Conservation (phyloP, 2,797 vertebrate genomes). For the Phrynocephalus guinanensis region DNA sequence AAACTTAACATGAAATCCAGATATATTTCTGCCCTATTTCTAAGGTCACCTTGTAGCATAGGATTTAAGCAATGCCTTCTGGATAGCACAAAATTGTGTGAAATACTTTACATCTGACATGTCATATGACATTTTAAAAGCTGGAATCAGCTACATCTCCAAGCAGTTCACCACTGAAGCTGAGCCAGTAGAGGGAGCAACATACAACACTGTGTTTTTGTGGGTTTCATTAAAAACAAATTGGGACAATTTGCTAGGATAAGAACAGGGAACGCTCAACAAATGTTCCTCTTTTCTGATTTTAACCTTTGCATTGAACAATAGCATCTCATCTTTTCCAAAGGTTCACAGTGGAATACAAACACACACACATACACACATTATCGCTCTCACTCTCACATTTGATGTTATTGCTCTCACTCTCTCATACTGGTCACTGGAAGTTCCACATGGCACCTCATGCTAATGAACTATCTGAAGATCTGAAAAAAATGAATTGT, state of each 20-base stretch:
- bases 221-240: conserved; percentile 18
- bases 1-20: background rate
- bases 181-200: conserved; percentile 70
- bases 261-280: background rate
- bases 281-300: background rate
- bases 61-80: background rate
- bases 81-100: background rate
- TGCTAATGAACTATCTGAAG: too few species aligned
- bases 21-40: background rate
- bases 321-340: background rate
- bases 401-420: too few species aligned
- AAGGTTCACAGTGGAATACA: background rate
- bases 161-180: conserved; percentile 25
- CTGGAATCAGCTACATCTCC: background rate
- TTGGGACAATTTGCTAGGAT: conserved; percentile 17
- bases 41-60: background rate
- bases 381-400: too few species aligned
- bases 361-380: too few species aligned
- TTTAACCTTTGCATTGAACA: background rate
- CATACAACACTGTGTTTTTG: conserved; percentile 47
- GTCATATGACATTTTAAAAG: conserved; percentile 6
- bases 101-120: background rate
- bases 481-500: too few species aligned
- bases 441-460: too few species aligned
- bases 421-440: too few species aligned